Percentiles rank a stretch among this genome's conserved stretches.
These are phyloP conservation scores for Umimayanthus kanabou DNA, from an alignment of 92 coral and sea anemone genomes.

Conservation along the genomic window DNA sequence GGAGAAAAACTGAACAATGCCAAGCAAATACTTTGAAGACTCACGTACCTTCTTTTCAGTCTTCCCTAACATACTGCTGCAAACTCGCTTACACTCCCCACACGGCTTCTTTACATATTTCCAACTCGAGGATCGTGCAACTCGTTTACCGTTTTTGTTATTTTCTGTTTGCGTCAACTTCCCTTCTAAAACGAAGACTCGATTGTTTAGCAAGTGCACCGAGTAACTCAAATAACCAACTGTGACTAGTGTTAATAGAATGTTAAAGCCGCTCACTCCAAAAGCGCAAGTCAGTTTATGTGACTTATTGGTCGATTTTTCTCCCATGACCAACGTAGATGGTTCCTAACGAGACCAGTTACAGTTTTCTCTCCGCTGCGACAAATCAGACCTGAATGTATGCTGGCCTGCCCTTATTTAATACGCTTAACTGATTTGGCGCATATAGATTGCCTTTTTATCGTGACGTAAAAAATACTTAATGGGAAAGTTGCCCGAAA, in stretches of 20 bases:
- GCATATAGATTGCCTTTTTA: too few species aligned
- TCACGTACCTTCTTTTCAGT: slow-evolving; percentile 2
- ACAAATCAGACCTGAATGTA: too few species aligned
- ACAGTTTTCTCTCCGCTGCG: neutral
- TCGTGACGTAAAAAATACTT: too few species aligned
- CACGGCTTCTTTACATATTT: slow-evolving; percentile 9
- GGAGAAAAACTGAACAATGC: neutral
- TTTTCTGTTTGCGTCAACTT: slow-evolving; percentile 8
- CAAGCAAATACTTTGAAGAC: neutral
- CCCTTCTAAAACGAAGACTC: slow-evolving; percentile 3
- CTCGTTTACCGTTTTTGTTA: neutral
- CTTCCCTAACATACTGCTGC: neutral
- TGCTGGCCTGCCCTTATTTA: too few species aligned
- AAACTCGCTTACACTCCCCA: neutral
- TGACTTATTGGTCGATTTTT: neutral
- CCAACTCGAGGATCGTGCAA: neutral
- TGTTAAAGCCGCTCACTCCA: slow-evolving; percentile 28
- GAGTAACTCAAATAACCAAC: slow-evolving; percentile 12
- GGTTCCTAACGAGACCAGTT: neutral
- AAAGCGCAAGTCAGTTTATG: neutral
- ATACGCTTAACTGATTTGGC: too few species aligned
- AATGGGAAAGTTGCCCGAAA: too few species aligned
- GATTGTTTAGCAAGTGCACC: slow-evolving; percentile 3
- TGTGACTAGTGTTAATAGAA: slow-evolving; percentile 14
- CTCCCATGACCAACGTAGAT: neutral